Conservation (phyloP, 2,797 vertebrate genomes). For the Muscicapa striata region DNA sequence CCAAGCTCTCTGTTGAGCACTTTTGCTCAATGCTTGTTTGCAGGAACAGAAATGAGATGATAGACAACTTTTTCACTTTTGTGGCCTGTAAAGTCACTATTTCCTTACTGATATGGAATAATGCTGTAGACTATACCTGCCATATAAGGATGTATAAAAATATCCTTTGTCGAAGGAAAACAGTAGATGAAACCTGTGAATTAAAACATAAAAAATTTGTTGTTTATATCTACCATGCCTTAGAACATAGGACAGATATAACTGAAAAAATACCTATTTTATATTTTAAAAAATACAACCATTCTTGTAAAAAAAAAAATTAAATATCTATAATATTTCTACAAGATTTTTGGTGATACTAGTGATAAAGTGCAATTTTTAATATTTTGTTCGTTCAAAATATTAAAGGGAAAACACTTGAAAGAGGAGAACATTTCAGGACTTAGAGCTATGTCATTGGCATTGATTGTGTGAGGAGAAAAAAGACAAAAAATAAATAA, state of each 20-base stretch:
- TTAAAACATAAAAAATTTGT: background rate
- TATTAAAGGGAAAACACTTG: background rate
- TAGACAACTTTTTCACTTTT: constrained; percentile 16
- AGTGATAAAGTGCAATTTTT: background rate
- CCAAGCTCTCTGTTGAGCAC: background rate
- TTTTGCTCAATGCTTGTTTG: background rate
- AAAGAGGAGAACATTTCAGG: background rate
- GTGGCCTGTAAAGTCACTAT: background rate
- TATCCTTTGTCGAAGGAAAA: background rate
- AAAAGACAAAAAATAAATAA: background rate
- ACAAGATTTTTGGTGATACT: background rate
- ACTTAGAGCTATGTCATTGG: background rate
- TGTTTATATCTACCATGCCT: background rate
- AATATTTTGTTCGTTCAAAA: background rate
- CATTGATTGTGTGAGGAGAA: background rate
- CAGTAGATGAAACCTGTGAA: background rate
- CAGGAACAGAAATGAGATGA: constrained; percentile 29
- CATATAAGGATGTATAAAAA: background rate
- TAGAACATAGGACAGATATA: background rate
- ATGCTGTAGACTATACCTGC: background rate
- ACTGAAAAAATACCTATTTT: background rate
- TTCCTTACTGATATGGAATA: background rate
- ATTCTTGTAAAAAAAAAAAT: background rate
- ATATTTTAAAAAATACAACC: background rate
- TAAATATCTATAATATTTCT: background rate